Evolutionary conservation across 2,797 vertebrate genomes (phyloP), one percentile per base, ranked within the genome.

Genomic region (Syncerus caffer): DNA sequence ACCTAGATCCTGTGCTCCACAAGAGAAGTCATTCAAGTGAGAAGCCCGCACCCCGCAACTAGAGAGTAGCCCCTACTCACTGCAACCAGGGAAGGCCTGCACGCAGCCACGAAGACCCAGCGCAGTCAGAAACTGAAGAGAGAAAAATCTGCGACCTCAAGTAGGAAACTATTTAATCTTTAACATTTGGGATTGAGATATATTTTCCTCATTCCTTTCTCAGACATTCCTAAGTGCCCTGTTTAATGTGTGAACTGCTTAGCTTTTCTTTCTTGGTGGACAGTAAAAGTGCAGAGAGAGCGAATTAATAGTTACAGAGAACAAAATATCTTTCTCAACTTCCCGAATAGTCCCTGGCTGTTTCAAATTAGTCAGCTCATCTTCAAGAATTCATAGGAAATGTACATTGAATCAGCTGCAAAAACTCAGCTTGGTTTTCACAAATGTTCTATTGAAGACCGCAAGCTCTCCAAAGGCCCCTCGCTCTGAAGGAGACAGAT

Each of bases 341-440:
- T 96, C 84, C 93, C 21, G 67, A 91, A 45, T 23, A 76, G 45
- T 82, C 80, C 34, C 91, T 89, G 78, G 84, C 84, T 92, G 78
- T 85, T 62, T 83, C 15, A 82, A 95, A 89, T 60, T 76, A 93
- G 60, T 50, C 85, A 94, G 45, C 42, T 85, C 53, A 45, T 34
- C 29, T 57, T 55, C 7, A 85, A 86, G 90, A 96, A 96, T 86
- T 95, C 82, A 86, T 0, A 85, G 84, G 92, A 96, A 97, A 92
- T 57, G 16, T 84, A 95, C 57, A 88, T 92, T 95, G 92, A 93
- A 97, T 89, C 38, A 27, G 71, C 23, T 90, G 19, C 34, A 89
- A 95, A 96, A 92, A 82, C 50, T 85, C 57, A 90, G 62, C 57
- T 88, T 95, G 78, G 23, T 96, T 95, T 96, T 94, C 47, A 47